Base-by-base conservation (phyloP, 1,140 invertebrate species). In the Leptopilina boulardi region DNA sequence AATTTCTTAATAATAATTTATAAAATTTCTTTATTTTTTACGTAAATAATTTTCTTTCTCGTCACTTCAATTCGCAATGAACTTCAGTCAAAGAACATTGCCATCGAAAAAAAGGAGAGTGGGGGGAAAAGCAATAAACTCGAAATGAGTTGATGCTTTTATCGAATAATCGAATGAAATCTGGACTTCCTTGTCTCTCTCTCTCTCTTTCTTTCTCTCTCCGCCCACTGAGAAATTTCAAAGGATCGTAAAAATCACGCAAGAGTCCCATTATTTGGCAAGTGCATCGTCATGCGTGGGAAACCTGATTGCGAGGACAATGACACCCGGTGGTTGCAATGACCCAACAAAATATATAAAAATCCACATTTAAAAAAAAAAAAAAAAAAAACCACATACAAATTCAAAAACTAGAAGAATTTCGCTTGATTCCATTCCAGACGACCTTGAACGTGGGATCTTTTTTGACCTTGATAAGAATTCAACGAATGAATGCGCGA, bases 241-340 rank as follows among this genome's bases (percentile, higher is more conserved):
- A 66, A 66, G 26, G 59, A 66, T 66, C 59, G 21, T 66, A 66
- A 66, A 66, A 66, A 66, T 66, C 59, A 66, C 59, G 59, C 59
- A 66, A 66, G 59, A 66, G 59, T 66, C 26, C 59, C 59, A 59
- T 34, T 66, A 66, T 66, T 66, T 66, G 59, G 59, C 59, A 66
- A 66, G 59, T 66, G 59, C 59, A 66, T 30, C 59, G 59, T 66
- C 59, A 66, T 66, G 59, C 59, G 59, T 66, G 59, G 59, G 59
- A 66, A 34, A 38, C 34, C 34, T 38, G 34, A 38, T 38, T 38
- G 18, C 18, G 51, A 21, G 51, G 18, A 54, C 51, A 54, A 54
- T 54, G 51, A 54, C 18, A 21, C 21, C 59, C 13, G 26, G 19
- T n/a, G n/a, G 30, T 4, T 23, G 21, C 59, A 66, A 66, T 66